Evolutionary conservation across 2,888 invertebrate genomes (phyloP).

Genomic region (Meloe dianella): DNA sequence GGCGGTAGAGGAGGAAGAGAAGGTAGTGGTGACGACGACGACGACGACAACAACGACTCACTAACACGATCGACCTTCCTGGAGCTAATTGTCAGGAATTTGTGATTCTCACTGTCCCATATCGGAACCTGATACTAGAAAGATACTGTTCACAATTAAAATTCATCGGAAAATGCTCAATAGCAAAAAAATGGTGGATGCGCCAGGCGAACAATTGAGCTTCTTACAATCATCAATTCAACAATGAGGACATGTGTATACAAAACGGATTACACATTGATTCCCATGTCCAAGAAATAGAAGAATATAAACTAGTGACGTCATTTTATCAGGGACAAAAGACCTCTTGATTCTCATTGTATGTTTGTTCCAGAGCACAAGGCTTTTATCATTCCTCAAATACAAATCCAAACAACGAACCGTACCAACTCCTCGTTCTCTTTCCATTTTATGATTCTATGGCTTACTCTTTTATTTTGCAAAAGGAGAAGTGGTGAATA

Average conservation of each 20-base stretch:
- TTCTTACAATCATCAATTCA: not conserved
- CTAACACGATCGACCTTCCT: not conserved
- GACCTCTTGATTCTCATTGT: constrained; percentile 56
- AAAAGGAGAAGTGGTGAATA: constrained; percentile 54
- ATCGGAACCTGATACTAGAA: no score
- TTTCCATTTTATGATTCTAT: constrained; percentile 50
- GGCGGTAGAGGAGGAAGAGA: constrained; percentile 24
- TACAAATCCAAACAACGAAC: constrained; percentile 43
- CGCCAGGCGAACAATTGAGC: constrained; percentile 11
- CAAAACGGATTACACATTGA: constrained; percentile 47
- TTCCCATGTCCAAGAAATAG: constrained; percentile 45
- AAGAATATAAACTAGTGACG: constrained; percentile 41
- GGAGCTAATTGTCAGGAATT: not conserved
- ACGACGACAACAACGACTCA: not conserved
- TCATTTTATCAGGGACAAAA: constrained; percentile 54
- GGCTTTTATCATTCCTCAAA: constrained; percentile 56
- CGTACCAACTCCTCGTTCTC: constrained; percentile 35
- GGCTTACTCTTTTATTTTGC: constrained; percentile 55
- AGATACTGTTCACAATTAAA: no score
- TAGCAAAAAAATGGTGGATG: constrained; percentile 16
- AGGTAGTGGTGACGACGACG: not conserved
- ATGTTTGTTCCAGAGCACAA: constrained; percentile 50
- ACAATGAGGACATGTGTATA: constrained; percentile 18
- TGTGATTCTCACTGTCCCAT: not conserved
- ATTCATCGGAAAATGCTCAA: no score